A percentile compares a stretch with the other conserved stretches of the same genome.
Evolutionary conservation across 2,888 invertebrate species (phyloP).

Genomic region (Drepanosiphum platanoidis): DNA sequence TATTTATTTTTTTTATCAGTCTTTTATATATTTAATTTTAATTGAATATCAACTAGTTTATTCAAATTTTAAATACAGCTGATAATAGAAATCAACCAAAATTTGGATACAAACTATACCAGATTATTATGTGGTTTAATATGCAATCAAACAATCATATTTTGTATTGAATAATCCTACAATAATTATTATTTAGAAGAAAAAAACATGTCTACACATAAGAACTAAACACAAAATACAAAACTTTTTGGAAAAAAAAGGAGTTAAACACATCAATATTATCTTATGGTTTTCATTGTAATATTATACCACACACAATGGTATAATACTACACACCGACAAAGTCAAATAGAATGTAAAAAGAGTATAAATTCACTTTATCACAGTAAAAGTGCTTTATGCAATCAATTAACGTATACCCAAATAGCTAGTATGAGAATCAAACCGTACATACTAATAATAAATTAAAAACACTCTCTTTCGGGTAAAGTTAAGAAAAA

Average conservation of each 20-base stretch:
- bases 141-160: neutral
- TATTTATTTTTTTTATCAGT: constrained; percentile 44
- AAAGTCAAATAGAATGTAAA: neutral
- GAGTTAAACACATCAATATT: neutral
- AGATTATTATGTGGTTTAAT: neutral
- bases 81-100: neutral
- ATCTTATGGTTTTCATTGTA: neutral
- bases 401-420: neutral
- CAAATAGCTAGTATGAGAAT: neutral
- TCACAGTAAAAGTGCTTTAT: constrained; percentile 23
- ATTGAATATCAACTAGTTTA: constrained; percentile 4
- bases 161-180: neutral
- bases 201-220: neutral
- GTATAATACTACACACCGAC: no score
- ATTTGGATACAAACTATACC: constrained; percentile 4
- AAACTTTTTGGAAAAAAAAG: neutral
- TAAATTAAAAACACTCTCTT: constrained; percentile 24
- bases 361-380: constrained; percentile 29
- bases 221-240: neutral
- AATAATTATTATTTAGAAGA: neutral
- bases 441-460: neutral
- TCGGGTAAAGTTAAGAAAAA: neutral
- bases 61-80: constrained; percentile 7
- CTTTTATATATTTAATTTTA: constrained; percentile 25
- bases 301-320: neutral